Conservation (phyloP, 23 tunicate genomes). For the Styela clava region DNA sequence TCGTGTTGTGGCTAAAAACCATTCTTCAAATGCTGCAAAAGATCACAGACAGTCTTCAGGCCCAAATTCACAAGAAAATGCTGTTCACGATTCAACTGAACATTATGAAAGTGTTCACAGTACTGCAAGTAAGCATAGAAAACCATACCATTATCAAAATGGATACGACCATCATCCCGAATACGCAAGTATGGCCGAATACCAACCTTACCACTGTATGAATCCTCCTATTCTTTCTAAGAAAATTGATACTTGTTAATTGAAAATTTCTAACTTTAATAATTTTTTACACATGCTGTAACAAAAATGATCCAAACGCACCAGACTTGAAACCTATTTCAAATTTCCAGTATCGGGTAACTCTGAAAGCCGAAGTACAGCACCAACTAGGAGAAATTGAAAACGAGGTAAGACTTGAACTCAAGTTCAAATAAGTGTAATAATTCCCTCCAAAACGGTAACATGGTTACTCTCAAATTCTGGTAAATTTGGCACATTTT, state of each 20-base stretch:
- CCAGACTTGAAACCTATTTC: no score
- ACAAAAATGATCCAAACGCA: no score
- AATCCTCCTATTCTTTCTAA: neutral
- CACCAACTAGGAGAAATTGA: no score
- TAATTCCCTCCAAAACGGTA: no score
- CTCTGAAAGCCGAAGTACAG: no score
- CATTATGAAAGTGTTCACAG: neutral
- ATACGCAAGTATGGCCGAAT: slow-evolving; percentile 3
- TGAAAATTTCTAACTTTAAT: neutral
- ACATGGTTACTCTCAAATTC: no score
- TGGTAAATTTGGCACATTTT: no score
- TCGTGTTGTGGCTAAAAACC: slow-evolving; percentile 23
- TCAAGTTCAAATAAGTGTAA: no score
- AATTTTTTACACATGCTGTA: neutral
- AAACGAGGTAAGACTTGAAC: no score
- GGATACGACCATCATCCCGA: slow-evolving; percentile 2
- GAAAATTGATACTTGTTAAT: slow-evolving; percentile 23
- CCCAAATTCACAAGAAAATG: neutral
- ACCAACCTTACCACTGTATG: slow-evolving; percentile 17
- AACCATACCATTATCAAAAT: neutral
- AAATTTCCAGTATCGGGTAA: no score
- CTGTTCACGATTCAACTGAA: no score
- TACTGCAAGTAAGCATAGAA: neutral
- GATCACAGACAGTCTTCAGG: neutral
- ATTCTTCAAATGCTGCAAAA: neutral